Evolutionary conservation across 2,113 vertebrate species (phyloP).

Genomic region (Glaucidium brasilianum): DNA sequence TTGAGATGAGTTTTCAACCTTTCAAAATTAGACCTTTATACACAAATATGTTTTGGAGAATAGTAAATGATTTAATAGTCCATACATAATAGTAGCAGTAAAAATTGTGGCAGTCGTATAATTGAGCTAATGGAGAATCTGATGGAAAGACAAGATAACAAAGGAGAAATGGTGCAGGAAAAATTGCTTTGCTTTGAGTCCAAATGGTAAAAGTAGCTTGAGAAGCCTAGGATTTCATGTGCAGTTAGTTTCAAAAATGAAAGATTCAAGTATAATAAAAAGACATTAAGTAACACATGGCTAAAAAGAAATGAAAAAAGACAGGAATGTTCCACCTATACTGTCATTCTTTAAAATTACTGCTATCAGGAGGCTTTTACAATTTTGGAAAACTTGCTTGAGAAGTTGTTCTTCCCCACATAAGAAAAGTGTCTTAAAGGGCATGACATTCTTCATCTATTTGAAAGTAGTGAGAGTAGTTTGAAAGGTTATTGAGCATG

Average conservation of each 20-base stretch:
- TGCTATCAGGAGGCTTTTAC: constrained; percentile 30
- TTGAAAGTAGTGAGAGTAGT: not conserved
- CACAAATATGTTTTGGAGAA: constrained; percentile 53
- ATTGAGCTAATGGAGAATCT: constrained; percentile 56
- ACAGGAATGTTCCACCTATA: not conserved
- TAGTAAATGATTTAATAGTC: constrained; percentile 48
- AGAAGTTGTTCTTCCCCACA: not conserved
- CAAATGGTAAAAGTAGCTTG: constrained; percentile 35
- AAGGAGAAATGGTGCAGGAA: constrained; percentile 60
- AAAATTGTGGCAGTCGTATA: constrained; percentile 28
- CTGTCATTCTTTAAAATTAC: constrained; percentile 49
- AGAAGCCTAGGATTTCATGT: constrained; percentile 39
- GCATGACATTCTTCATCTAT: not conserved
- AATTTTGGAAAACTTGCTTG: constrained; percentile 23
- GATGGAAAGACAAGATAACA: constrained; percentile 63
- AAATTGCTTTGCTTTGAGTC: constrained; percentile 65
- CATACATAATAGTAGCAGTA: not conserved
- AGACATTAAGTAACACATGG: constrained; percentile 12
- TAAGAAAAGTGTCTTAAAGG: constrained; percentile 4
- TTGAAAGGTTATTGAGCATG: not conserved
- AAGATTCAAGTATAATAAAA: constrained; percentile 39
- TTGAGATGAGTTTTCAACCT: constrained; percentile 56
- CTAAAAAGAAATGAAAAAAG: constrained; percentile 13
- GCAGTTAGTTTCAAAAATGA: constrained; percentile 31
- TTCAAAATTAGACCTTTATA: constrained; percentile 55